Conservation (phyloP, 2,113 vertebrate genomes). For the Coptodon bakossiorum region DNA sequence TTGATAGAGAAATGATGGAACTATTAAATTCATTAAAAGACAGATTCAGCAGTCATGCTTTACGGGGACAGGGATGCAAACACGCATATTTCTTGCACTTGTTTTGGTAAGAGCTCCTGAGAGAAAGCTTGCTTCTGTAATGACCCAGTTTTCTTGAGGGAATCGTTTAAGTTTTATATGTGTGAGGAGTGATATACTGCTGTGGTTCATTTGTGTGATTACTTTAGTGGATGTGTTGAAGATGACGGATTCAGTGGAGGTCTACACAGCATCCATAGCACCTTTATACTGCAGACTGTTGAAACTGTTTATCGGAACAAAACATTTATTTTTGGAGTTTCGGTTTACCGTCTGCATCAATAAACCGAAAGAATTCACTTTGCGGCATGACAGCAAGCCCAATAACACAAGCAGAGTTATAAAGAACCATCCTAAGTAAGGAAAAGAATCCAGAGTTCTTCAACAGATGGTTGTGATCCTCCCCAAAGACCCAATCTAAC, state of each 20-base stretch:
- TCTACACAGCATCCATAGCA: background rate
- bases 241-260: background rate
- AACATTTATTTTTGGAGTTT: background rate
- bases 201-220: background rate
- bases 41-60: conserved; percentile 39
- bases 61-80: conserved; percentile 21
- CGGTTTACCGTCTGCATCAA: background rate
- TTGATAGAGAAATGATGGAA: conserved; percentile 55
- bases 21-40: conserved; percentile 57
- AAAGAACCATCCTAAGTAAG: background rate
- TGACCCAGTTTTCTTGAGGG: background rate
- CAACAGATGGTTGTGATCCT: background rate
- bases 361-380: background rate
- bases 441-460: background rate
- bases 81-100: background rate
- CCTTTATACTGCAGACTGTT: background rate
- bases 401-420: background rate
- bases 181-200: conserved; percentile 13
- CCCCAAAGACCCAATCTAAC: background rate
- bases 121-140: background rate
- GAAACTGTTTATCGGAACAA: background rate
- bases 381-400: background rate
- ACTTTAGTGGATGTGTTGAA: background rate
- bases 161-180: background rate
- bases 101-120: background rate